phyloP scores from a whole-genome alignment of 1,140 invertebrate genomes.

The Radopholus similis region DNA sequence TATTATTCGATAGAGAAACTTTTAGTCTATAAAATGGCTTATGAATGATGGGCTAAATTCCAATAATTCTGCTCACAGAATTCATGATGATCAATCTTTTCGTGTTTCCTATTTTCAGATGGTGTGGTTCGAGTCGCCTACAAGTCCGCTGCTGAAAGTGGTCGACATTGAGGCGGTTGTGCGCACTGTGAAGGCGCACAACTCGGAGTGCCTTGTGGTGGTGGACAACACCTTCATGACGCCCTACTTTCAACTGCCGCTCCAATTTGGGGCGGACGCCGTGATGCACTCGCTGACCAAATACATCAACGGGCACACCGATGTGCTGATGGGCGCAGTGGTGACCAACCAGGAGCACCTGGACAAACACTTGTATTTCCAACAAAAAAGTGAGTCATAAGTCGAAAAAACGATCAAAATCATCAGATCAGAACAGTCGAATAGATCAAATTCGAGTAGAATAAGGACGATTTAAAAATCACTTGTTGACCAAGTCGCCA shows the following conservation, averaged over 20 bases:
- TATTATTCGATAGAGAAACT: too few relatives aligned
- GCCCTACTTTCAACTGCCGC: slow-evolving; percentile 65
- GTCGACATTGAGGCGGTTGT: slow-evolving; percentile 78
- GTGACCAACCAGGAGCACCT: slow-evolving; percentile 41
- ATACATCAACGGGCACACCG: slow-evolving; percentile 96
- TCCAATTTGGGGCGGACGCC: slow-evolving; percentile 85
- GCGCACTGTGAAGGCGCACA: slow-evolving; percentile 66
- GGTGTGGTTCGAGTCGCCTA: slow-evolving; percentile 93
- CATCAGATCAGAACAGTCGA: too few relatives aligned
- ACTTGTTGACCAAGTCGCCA: too few relatives aligned
- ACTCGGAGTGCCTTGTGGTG: slow-evolving; percentile 71
- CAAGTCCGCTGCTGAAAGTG: slow-evolving; percentile 90
- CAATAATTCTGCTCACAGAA: too few relatives aligned
- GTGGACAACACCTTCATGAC: slow-evolving; percentile 95
- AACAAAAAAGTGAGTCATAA: slow-evolving; percentile 17
- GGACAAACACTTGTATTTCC: slow-evolving; percentile 30
- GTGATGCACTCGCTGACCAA: slow-evolving; percentile 90
- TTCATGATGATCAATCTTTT: too few relatives aligned
- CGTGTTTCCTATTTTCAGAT: slow-evolving; percentile 63
- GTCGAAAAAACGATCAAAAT: too few relatives aligned
- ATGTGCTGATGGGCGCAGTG: slow-evolving; percentile 84
- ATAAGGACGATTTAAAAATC: too few relatives aligned
- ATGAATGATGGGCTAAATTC: too few relatives aligned
- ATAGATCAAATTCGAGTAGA: too few relatives aligned
- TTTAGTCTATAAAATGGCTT: too few relatives aligned